Evolutionary conservation across 2,113 vertebrate genomes (phyloP), one percentile per base, ranked within the genome.

Genomic region (Cardinalis cardinalis): DNA sequence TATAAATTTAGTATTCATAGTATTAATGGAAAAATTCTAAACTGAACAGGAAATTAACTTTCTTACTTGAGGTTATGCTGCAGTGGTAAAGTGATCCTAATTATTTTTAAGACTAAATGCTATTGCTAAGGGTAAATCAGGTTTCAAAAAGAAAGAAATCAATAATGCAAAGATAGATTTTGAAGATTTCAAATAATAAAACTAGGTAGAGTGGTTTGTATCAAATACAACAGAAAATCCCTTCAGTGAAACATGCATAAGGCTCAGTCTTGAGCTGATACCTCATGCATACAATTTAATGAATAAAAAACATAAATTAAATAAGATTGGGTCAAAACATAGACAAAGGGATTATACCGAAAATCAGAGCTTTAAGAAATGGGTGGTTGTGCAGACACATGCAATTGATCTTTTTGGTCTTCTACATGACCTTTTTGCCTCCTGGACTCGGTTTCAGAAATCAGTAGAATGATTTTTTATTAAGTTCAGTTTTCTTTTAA

Each of bases 41-140:
- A 90, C 87, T 83, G 88, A 79, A 93, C 82, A 92, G 81, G 84
- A 95, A 92, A 94, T 95, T 82, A 94, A 87, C 71, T 92, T 94
- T 88, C 84, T 90, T 88, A 76, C 74, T 89, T 90, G 81, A 90
- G 80, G 88, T 94, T 88, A 84, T 49, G 63, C 63, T 92, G 84
- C 81, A 73, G 55, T 69, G 66, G 74, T 90, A 84, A 90, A 92
- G 51, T 59, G 59, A 87, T 90, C 77, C 73, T 93, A 74, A 92
- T 92, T 88, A 72, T 94, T 93, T 55, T 75, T 73, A 78, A 81
- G 34, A 58, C 44, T 81, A 91, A 90, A 81, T 81, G 49, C 44
- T 66, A 52, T 75, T 36, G 24, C 56, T 74, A 81, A 31, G 70
- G 31, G 44, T 71, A 84, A 79, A 76, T 61, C 74, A 51, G 36